Evolutionary conservation across 2,888 invertebrate species (phyloP).

Genomic region (Dorcus parallelipipedus): DNA sequence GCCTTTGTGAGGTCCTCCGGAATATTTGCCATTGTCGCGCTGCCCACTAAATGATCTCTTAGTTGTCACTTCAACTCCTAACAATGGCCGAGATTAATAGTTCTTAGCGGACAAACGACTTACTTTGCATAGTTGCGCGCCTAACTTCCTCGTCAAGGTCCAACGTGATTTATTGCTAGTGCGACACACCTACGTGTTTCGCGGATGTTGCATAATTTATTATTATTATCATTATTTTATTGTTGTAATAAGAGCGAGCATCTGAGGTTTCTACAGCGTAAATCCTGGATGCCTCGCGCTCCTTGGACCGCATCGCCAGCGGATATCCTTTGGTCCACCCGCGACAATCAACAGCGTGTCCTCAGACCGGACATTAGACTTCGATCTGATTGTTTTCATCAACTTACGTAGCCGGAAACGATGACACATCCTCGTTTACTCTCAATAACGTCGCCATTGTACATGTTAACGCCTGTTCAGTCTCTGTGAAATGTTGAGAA

Average conservation of each 20-base stretch:
- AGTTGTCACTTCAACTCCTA: slow-evolving; percentile 29
- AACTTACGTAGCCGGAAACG: slow-evolving; percentile 13
- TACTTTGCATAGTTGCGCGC: too few species aligned
- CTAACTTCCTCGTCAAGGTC: too few species aligned
- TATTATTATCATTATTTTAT: too few species aligned
- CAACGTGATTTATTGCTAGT: too few species aligned
- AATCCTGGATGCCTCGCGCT: slow-evolving; percentile 45
- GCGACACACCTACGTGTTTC: too few species aligned
- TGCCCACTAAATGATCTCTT: slow-evolving; percentile 25
- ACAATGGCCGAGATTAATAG: slow-evolving; percentile 32
- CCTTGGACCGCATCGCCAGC: slow-evolving; percentile 49
- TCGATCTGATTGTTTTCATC: slow-evolving; percentile 12
- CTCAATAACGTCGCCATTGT: too few species aligned
- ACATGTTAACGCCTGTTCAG: too few species aligned
- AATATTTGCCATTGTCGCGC: slow-evolving; percentile 24
- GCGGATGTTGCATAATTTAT: too few species aligned
- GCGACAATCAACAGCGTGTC: slow-evolving; percentile 10
- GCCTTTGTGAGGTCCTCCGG: slow-evolving; percentile 22
- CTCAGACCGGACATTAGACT: slow-evolving; percentile 14
- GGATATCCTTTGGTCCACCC: slow-evolving; percentile 47
- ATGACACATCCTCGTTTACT: too few species aligned
- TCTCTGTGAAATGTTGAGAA: too few species aligned
- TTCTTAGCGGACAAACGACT: slow-evolving; percentile 13
- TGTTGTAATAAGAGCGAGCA: not conserved
- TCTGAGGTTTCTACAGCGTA: slow-evolving; percentile 38